Evolutionary conservation across 2,113 vertebrate genomes (phyloP).

Genomic region (Psophia crepitans): DNA sequence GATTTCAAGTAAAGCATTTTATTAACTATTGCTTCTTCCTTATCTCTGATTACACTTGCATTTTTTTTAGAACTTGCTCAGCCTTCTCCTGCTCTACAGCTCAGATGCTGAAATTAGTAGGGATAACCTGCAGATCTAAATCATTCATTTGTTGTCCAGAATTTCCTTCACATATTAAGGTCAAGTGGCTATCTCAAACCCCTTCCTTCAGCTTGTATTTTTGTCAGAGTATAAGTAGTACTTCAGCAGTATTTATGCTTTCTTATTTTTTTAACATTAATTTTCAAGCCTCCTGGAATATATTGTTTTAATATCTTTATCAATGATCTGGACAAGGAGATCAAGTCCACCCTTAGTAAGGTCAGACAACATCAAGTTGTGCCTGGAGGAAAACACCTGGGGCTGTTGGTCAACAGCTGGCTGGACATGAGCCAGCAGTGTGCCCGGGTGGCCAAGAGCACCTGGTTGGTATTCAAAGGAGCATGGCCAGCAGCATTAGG

Average conservation of each 20-base stretch:
- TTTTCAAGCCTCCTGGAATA: background rate
- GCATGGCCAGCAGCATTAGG: background rate
- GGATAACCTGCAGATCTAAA: background rate
- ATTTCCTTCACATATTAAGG: background rate
- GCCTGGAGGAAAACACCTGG: background rate
- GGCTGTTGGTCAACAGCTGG: no score
- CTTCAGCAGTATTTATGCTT: background rate
- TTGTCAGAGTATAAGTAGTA: background rate
- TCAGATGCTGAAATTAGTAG: background rate
- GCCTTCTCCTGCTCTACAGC: background rate
- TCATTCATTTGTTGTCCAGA: background rate
- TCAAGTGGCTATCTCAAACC: background rate
- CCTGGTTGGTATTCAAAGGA: background rate
- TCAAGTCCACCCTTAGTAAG: background rate
- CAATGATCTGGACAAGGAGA: background rate
- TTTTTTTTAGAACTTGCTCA: background rate
- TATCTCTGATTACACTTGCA: background rate
- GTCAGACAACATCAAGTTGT: background rate
- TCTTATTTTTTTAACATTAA: background rate
- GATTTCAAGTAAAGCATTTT: background rate
- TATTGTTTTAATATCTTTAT: background rate
- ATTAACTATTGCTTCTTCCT: background rate
- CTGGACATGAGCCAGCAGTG: background rate
- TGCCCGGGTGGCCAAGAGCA: background rate
- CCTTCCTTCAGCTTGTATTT: background rate